phyloP scores from a whole-genome alignment of 2,113 vertebrate genomes.

The Atrichornis clamosus region DNA sequence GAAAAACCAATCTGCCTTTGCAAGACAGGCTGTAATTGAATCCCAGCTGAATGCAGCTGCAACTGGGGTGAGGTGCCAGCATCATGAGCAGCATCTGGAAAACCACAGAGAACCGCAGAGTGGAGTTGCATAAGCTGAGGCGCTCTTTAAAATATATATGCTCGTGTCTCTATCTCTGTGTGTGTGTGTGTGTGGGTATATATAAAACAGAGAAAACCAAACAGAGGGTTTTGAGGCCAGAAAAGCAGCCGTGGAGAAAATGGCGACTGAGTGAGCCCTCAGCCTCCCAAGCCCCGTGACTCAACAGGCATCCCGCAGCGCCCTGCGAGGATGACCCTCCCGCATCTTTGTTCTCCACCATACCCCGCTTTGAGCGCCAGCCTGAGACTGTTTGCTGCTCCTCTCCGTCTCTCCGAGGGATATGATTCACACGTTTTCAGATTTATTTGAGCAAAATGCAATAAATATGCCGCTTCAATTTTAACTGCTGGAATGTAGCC shows the following conservation, averaged over 20 bases:
- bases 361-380: constrained; percentile 28
- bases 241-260: background rate
- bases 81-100: constrained; percentile 49
- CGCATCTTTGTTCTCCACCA: constrained; percentile 46
- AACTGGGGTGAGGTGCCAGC: constrained; percentile 59
- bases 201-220: background rate
- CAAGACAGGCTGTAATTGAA: constrained; percentile 67
- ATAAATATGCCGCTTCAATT: constrained; percentile 96
- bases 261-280: background rate
- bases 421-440: constrained; percentile 97
- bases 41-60: constrained; percentile 70
- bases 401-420: constrained; percentile 84
- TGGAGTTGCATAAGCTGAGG: background rate
- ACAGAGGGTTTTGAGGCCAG: background rate
- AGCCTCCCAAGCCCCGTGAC: background rate
- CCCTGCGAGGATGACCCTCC: background rate
- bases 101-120: constrained; percentile 18
- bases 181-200: background rate
- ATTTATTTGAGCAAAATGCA: constrained; percentile 98
- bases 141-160: background rate
- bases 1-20: constrained; percentile 61
- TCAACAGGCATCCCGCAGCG: background rate
- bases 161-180: accelerated
- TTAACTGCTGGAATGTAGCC: constrained; percentile 96
- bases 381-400: constrained; percentile 73